Percentiles rank a stretch among this genome's conserved stretches.
phyloP scores from a whole-genome alignment of 2,888 invertebrate species.

The Lasiommata megera region DNA sequence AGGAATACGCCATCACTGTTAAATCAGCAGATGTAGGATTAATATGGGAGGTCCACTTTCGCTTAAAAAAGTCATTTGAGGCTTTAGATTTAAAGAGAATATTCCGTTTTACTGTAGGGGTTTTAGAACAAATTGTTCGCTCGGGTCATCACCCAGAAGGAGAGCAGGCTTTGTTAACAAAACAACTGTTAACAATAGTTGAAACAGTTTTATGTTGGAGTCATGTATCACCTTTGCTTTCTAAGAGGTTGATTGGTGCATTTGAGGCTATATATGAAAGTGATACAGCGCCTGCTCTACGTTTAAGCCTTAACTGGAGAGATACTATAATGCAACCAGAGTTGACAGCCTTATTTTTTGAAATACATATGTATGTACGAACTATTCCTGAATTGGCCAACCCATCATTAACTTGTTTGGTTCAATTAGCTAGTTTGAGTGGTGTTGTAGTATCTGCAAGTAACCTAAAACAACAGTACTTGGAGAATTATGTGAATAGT shows the following conservation, averaged over 20 bases:
- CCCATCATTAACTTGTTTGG: constrained; percentile 90
- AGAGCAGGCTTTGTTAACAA: constrained; percentile 80
- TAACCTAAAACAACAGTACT: constrained; percentile 66
- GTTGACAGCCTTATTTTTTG: constrained; percentile 89
- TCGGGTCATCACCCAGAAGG: constrained; percentile 74
- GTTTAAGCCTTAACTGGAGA: constrained; percentile 86
- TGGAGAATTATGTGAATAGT: constrained; percentile 69
- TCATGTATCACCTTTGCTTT: constrained; percentile 85
- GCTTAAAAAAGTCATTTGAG: constrained; percentile 93
- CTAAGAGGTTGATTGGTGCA: constrained; percentile 86
- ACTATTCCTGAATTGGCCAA: constrained; percentile 87
- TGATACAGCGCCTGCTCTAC: constrained; percentile 83
- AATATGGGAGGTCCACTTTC: constrained; percentile 93
- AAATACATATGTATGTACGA: constrained; percentile 90
- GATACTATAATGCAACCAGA: constrained; percentile 88
- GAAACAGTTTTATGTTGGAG: constrained; percentile 92
- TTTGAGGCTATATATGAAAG: constrained; percentile 86
- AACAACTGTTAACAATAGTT: constrained; percentile 87
- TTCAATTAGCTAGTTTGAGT: constrained; percentile 84
- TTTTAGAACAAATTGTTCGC: constrained; percentile 66
- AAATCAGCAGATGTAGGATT: constrained; percentile 93
- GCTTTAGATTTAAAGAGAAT: constrained; percentile 89
- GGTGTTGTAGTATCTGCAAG: constrained; percentile 61
- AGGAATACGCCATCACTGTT: constrained; percentile 92
- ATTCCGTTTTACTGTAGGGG: constrained; percentile 81